Percentiles rank a stretch among this genome's conserved stretches.
These are phyloP conservation scores for Diabrotica balteata DNA, from an alignment of 2,888 invertebrate genomes.

Conservation along the genomic window DNA sequence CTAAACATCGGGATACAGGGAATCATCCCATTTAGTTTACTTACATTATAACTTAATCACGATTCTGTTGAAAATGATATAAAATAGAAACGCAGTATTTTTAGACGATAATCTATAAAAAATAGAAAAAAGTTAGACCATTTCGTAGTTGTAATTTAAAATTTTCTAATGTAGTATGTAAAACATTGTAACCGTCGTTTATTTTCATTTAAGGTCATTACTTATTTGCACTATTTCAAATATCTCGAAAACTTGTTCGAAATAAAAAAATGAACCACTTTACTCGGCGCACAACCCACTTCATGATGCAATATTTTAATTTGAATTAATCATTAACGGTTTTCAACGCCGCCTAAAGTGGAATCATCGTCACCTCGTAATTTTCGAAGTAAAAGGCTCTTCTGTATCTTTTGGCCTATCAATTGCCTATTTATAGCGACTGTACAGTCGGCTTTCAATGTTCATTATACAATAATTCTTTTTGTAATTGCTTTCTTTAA, in stretches of 20 bases:
- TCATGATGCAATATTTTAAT: conserved; percentile 39
- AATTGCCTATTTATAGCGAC: conserved; percentile 36
- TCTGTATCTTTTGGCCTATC: conserved; percentile 29
- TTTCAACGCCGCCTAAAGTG: conserved; percentile 48
- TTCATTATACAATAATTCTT: conserved; percentile 22
- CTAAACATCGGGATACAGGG: too few relatives aligned
- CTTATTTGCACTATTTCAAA: too few relatives aligned
- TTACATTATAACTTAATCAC: too few relatives aligned
- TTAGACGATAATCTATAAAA: too few relatives aligned
- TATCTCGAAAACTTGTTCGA: background rate
- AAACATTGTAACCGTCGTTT: too few relatives aligned
- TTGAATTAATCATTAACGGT: conserved; percentile 38
- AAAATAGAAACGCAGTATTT: too few relatives aligned
- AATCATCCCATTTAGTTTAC: too few relatives aligned
- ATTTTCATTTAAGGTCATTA: too few relatives aligned
- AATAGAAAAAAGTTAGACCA: background rate
- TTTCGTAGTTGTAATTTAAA: too few relatives aligned
- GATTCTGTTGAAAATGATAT: too few relatives aligned
- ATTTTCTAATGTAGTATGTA: too few relatives aligned
- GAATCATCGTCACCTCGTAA: conserved; percentile 50
- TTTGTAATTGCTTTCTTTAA: conserved; percentile 10
- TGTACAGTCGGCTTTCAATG: conserved; percentile 3
- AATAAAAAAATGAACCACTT: conserved; percentile 1
- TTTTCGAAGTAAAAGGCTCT: conserved; percentile 44
- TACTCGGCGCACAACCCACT: background rate